Base-by-base conservation (phyloP, 2,113 vertebrate genomes). In the Dasyprocta punctata region DNA sequence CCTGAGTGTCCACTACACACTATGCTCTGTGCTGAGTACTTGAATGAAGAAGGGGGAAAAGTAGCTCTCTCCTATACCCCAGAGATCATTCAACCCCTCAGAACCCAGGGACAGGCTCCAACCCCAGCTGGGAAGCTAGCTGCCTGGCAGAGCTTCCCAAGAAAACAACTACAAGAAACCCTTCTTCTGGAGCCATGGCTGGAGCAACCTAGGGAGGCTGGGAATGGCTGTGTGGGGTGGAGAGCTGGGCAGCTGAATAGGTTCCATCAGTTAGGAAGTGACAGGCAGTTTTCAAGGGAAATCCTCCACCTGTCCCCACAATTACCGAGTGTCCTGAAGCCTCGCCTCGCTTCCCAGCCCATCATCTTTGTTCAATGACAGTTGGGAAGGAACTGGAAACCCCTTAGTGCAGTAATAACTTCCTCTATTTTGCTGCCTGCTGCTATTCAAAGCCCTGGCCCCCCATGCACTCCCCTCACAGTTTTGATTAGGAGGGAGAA, bases 401-500 rank as follows among this genome's bases (percentile, higher is more conserved):
- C 97, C 96, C 97, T 97, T 92, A 13, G 69, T 83, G 81, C 92
- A 30, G 87, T 44, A 98, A 94, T 90, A 90, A 94, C 98, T 96
- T 97, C 98, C 96, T 89, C 93, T 98, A 95, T 63, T 88, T 93
- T 38, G 28, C 92, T 97, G 95, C 98, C 92, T 86, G 95, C 97
- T 96, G 96, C 86, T 84, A 89, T 97, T 98, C 98, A 98, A 97
- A 98, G 98, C 77, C 16, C 89, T 38, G 92, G 96, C 97, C 97
- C 97, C 97, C 94, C 71, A 98, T 97, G 87, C 93, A 19, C 97
- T 94, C 96, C 97, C 97, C 67, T 1, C 0, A 0, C 67, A 47
- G 88, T 98, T 98, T 98, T 98, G 98, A 98, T 98, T 97, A 96
- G 95, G 94, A 95, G 78, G 96, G 87, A 93, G 88, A 96, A 97